Evolutionary conservation across 1,140 invertebrate species (phyloP).

Genomic region (Carposina sasakii): DNA sequence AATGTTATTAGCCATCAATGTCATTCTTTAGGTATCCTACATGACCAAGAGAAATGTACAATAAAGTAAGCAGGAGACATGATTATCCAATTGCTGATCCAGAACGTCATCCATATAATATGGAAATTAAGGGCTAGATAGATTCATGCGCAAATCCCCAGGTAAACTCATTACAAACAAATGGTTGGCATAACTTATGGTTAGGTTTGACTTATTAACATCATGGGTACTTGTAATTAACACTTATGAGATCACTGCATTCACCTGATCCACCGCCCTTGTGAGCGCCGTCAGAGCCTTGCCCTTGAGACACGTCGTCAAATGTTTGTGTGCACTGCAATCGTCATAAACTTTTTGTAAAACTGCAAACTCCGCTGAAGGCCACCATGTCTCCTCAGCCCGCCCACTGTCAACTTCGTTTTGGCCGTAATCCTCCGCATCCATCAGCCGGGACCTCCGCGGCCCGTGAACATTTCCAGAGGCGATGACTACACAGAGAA

Average conservation of each 20-base stretch:
- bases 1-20: too few species aligned
- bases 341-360: conserved; percentile 75
- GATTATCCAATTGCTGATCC: too few species aligned
- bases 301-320: conserved; percentile 74
- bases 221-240: conserved; percentile 6
- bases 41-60: too few species aligned
- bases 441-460: conserved; percentile 59
- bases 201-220: conserved; percentile 21
- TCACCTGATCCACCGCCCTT: conserved; percentile 73
- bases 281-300: conserved; percentile 72
- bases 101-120: too few species aligned
- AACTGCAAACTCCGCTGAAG: conserved; percentile 67
- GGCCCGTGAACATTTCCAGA: conserved; percentile 56
- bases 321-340: conserved; percentile 74
- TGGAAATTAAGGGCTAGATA: too few species aligned
- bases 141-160: too few species aligned
- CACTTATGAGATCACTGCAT: conserved; percentile 23
- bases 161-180: conserved; percentile 30
- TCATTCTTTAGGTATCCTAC: too few species aligned
- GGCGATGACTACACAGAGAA: conserved; percentile 53
- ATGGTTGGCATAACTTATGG: conserved; percentile 24
- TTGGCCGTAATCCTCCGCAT: conserved; percentile 48
- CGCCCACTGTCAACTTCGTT: conserved; percentile 67
- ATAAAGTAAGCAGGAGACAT: too few species aligned
- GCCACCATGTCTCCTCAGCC: conserved; percentile 70